Evolutionary conservation across 2,113 vertebrate genomes (phyloP), one percentile per base, ranked within the genome.

Genomic region (Eublepharis macularius): DNA sequence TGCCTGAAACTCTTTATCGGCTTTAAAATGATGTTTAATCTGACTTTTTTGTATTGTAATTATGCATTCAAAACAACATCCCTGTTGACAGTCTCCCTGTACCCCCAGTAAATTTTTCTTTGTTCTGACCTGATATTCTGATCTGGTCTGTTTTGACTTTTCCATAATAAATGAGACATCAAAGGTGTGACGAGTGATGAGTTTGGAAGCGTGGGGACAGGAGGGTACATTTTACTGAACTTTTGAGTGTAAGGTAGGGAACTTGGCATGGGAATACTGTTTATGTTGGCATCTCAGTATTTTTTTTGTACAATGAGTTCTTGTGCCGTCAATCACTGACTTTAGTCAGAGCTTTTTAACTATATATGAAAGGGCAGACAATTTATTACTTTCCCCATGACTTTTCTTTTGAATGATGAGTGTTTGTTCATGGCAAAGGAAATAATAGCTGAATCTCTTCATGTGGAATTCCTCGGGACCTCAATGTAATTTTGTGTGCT

Each of bases 381-480:
- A 39, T 51, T 47, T 72, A 66, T 80, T 72, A 49, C 32, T 69
- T 65, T 5, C 29, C 43, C 7, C 7, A 13, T 6, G 1, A 43
- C 45, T 7, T 85, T 78, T 34, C 57, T 85, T 79, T 70, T 66
- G 34, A 57, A 79, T 72, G 76, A 60, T 49, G 79, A 54, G n/a
- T 32, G 60, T 70, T 85, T 85, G 47, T 79, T 85, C 36, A 13
- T 85, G 41, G 49, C 57, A 79, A 85, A 24, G 45, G 36, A 54
- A 68, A 84, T 65, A 84, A 36, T 26, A 84, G 26, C 8, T 70
- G 34, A 66, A 79, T 79, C 83, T 85, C 66, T 85, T 79, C 83
- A 85, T 80, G 76, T 85, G 83, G 19, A 79, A 36, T 85, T 85
- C 12, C 43, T 63, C 45, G 29, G 47, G 83, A 72, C 43, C 16